These are phyloP conservation scores for Oryzias celebensis DNA, from an alignment of 2,113 vertebrate species.

Conservation along the genomic window DNA sequence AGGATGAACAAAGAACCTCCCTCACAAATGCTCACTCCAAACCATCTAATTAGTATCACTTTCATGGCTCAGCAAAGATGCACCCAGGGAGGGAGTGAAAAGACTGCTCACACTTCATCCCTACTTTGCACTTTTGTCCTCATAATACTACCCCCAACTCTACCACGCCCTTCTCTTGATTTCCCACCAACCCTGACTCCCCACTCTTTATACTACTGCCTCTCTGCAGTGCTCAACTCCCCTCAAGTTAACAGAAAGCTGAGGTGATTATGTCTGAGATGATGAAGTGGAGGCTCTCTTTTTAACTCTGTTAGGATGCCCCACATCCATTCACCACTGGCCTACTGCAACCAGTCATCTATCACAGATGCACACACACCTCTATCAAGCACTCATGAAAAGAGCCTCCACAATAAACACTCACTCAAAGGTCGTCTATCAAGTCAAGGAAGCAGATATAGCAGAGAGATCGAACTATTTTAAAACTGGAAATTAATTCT, in stretches of 20 bases:
- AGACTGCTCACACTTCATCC: slow-evolving; percentile 31
- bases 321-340: slow-evolving; percentile 75
- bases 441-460: slow-evolving; percentile 53
- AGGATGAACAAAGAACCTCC: slow-evolving; percentile 25
- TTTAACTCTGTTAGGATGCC: slow-evolving; percentile 76
- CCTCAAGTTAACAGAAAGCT: slow-evolving; percentile 73
- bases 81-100: slow-evolving; percentile 18
- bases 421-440: slow-evolving; percentile 55
- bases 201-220: slow-evolving; percentile 33
- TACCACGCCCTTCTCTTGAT: slow-evolving; percentile 35
- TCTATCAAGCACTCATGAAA: slow-evolving; percentile 61
- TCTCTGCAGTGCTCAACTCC: slow-evolving; percentile 50
- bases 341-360: slow-evolving; percentile 74
- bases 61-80: slow-evolving; percentile 44
- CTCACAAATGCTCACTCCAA: slow-evolving; percentile 28
- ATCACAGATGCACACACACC: slow-evolving; percentile 69
- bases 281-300: slow-evolving; percentile 76
- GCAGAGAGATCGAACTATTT: slow-evolving; percentile 52
- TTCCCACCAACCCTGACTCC: slow-evolving; percentile 48
- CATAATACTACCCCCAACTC: slow-evolving; percentile 33
- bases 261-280: slow-evolving; percentile 79
- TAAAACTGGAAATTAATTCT: slow-evolving; percentile 70
- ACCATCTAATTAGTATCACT: slow-evolving; percentile 39
- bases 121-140: slow-evolving; percentile 47
- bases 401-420: slow-evolving; percentile 46